phyloP scores from a whole-genome alignment of 2,888 invertebrate genomes.

The Apantesis nais region DNA sequence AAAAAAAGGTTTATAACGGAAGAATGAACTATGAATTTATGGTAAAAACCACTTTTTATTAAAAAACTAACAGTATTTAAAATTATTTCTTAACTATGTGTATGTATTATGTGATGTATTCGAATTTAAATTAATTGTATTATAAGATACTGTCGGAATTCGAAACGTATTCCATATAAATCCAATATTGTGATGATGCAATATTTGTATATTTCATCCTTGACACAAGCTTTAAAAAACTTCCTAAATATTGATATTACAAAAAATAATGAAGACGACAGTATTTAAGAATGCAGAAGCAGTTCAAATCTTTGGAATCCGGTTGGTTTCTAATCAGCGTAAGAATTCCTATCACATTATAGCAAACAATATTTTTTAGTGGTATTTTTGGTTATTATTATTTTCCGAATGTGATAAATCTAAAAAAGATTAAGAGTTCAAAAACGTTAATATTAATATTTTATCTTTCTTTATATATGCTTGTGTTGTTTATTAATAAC shows the following conservation, averaged over 20 bases:
- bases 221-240: slow-evolving; percentile 6
- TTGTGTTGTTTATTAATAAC: background rate
- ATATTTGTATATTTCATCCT: background rate
- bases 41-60: background rate
- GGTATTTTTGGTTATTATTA: no score
- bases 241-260: background rate
- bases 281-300: background rate
- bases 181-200: background rate
- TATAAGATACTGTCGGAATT: background rate
- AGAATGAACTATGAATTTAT: background rate
- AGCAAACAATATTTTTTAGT: no score
- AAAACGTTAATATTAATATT: no score
- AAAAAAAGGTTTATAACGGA: background rate
- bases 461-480: no score
- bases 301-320: background rate
- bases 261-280: background rate
- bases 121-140: background rate
- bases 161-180: background rate
- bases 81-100: background rate
- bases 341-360: no score
- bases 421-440: no score
- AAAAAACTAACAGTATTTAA: background rate
- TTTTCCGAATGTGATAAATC: no score
- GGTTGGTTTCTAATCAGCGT: no score
- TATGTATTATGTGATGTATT: background rate